phyloP scores from a whole-genome alignment of 2,797 vertebrate genomes.

The Mus minutoides region DNA sequence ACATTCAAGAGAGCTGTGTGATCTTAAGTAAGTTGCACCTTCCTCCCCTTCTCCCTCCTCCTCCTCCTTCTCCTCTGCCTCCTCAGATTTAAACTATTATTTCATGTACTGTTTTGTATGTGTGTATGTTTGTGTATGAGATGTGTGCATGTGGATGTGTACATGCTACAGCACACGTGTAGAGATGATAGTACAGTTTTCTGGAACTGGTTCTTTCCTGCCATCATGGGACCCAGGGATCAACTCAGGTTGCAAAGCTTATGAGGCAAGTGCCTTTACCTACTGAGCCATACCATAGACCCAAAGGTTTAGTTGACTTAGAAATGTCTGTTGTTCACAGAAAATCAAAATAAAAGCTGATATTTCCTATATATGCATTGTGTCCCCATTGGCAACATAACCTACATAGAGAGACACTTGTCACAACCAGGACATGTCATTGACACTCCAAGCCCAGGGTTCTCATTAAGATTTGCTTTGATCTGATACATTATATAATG shows the following conservation, averaged over 20 bases:
- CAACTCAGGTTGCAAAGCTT: background rate
- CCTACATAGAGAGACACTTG: background rate
- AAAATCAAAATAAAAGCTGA: constrained; percentile 4
- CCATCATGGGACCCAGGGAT: background rate
- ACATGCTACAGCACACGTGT: background rate
- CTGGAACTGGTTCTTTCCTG: background rate
- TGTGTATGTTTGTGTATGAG: background rate
- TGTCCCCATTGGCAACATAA: background rate
- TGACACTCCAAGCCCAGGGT: background rate
- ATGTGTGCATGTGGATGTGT: background rate
- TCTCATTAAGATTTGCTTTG: background rate
- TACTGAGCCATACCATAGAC: background rate
- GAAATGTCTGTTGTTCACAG: background rate
- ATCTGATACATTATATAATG: background rate
- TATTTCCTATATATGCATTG: background rate
- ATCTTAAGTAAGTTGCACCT: background rate
- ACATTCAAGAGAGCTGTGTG: background rate
- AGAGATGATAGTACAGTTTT: background rate
- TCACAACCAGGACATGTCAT: background rate
- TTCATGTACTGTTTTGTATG: background rate
- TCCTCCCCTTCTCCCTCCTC: background rate
- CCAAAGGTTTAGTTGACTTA: background rate
- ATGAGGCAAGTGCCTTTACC: background rate
- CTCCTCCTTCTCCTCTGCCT: background rate
- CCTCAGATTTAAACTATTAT: background rate